Conservation (phyloP, 1,140 invertebrate species). For the Bombus waltoni region DNA sequence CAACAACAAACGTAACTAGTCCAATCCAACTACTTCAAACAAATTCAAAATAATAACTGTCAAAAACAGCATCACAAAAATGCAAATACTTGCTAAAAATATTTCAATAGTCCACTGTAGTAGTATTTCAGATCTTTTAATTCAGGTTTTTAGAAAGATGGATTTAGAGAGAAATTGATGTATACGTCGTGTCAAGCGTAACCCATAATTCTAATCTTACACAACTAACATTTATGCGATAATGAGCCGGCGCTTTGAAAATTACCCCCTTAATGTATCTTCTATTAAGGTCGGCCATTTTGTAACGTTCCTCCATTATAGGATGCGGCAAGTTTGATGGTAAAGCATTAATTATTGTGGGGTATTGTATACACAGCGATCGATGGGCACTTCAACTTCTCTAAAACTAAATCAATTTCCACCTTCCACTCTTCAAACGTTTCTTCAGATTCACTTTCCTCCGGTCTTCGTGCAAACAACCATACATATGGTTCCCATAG, state of each 20-base stretch:
- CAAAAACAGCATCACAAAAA: too few relatives aligned
- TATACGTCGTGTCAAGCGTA: background rate
- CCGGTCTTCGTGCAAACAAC: too few relatives aligned
- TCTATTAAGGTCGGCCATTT: slow-evolving; percentile 12
- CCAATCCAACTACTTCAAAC: too few relatives aligned
- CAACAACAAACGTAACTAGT: too few relatives aligned
- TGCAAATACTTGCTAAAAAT: too few relatives aligned
- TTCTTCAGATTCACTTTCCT: background rate
- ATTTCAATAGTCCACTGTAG: too few relatives aligned
- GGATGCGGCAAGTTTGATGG: slow-evolving; percentile 2
- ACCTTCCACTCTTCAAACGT: background rate
- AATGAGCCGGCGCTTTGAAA: background rate
- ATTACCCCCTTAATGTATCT: slow-evolving; percentile 19
- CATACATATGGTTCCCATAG: too few relatives aligned
- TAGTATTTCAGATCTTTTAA: too few relatives aligned
- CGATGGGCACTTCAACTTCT: background rate
- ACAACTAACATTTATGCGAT: background rate
- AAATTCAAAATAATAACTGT: too few relatives aligned
- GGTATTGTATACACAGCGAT: background rate
- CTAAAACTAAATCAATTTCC: background rate
- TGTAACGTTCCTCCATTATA: slow-evolving; percentile 24
- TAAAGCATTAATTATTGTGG: slow-evolving; percentile 10
- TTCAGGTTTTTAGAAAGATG: too few relatives aligned
- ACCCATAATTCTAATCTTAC: background rate
- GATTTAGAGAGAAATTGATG: background rate